Evolutionary conservation across 2,113 vertebrate genomes (phyloP).

Genomic region (Apodemus speciosus): DNA sequence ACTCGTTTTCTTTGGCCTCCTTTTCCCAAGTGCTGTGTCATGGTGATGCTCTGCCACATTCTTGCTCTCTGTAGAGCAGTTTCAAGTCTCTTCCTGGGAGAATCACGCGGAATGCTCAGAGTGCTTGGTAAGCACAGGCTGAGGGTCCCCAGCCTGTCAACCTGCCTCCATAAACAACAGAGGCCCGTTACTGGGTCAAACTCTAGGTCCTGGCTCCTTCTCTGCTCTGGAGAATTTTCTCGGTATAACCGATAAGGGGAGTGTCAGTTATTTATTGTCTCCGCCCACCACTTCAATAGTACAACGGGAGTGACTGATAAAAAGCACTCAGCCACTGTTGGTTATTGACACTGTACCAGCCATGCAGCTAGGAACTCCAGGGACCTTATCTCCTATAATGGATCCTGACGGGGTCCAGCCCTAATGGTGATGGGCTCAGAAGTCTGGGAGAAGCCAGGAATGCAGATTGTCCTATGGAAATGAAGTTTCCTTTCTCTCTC

Average conservation of each 20-base stretch:
- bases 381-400: constrained; percentile 18
- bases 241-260: not conserved
- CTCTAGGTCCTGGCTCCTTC: not conserved
- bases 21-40: no score
- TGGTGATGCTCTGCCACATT: no score
- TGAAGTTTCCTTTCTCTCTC: not conserved
- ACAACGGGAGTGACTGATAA: constrained; percentile 58
- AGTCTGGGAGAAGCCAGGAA: not conserved
- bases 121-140: not conserved
- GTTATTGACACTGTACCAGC: not conserved
- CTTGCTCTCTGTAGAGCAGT: not conserved
- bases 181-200: not conserved
- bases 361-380: not conserved
- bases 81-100: not conserved
- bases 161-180: not conserved
- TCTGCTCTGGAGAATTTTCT: not conserved
- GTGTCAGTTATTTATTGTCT: constrained; percentile 17
- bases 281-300: not conserved
- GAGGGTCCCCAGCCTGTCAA: not conserved
- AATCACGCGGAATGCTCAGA: not conserved
- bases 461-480: fast-evolving
- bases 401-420: not conserved
- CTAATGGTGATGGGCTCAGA: not conserved
- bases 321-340: constrained; percentile 27
- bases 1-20: not conserved